Percentiles rank a stretch among this genome's conserved stretches.
These are phyloP conservation scores for Hiodon alosoides DNA, from an alignment of 2,113 vertebrate species.

Conservation along the genomic window DNA sequence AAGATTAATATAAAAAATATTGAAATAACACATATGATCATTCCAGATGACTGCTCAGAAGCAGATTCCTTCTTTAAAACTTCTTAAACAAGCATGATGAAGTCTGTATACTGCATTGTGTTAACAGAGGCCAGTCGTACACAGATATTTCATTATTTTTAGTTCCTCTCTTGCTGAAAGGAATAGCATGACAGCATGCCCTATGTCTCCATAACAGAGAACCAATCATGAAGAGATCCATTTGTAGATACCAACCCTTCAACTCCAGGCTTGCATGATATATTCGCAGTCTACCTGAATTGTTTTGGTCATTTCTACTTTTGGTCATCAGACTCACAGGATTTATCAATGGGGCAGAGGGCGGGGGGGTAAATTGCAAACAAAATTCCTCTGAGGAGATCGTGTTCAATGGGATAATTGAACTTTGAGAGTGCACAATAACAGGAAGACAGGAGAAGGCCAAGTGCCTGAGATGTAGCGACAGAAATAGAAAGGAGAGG, in stretches of 20 bases:
- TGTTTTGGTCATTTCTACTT: not conserved
- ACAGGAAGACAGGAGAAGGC: not conserved
- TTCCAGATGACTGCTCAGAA: slow-evolving; percentile 29
- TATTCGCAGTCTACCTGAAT: not conserved
- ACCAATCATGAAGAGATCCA: not conserved
- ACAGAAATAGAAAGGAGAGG: too few species aligned
- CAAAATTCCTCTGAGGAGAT: not conserved
- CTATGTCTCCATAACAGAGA: not conserved
- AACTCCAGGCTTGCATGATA: not conserved
- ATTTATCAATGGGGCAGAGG: too few species aligned
- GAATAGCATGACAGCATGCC: not conserved
- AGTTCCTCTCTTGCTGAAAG: not conserved
- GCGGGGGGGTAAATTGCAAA: not conserved
- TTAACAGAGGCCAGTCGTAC: slow-evolving; percentile 17
- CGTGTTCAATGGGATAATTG: not conserved
- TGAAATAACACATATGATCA: not conserved
- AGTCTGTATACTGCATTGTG: slow-evolving; percentile 28
- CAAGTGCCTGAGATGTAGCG: too few species aligned
- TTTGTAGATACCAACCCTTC: not conserved
- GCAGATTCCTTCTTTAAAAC: slow-evolving; percentile 41
- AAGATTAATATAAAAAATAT: not conserved
- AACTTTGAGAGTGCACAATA: not conserved
- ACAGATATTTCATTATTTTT: too few species aligned
- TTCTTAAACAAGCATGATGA: slow-evolving; percentile 19
- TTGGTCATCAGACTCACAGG: too few species aligned